phyloP scores from a whole-genome alignment of 2,113 vertebrate species.

The Brachyhypopomus gauderio region DNA sequence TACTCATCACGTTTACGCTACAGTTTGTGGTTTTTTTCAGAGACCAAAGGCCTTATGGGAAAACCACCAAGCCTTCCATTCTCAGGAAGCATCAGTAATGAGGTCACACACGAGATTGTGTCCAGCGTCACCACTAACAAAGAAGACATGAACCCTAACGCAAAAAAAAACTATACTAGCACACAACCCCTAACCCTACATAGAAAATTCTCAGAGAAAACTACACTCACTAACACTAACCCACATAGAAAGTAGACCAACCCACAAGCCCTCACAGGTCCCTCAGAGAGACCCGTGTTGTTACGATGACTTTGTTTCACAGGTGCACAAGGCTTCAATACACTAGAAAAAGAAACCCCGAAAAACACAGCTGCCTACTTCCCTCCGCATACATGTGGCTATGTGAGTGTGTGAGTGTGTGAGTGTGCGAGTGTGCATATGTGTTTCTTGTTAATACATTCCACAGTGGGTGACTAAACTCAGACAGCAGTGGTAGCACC shows the following conservation, averaged over 20 bases:
- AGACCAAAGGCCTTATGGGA: constrained; percentile 24
- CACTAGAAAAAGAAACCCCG: neutral
- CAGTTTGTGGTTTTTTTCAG: constrained; percentile 28
- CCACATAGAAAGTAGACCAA: too few species aligned
- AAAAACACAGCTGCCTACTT: constrained; percentile 29
- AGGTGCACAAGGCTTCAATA: constrained; percentile 42
- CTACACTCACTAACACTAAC: too few species aligned
- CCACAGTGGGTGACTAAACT: constrained; percentile 27
- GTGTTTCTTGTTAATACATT: constrained; percentile 1
- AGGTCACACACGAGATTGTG: neutral
- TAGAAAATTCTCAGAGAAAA: too few species aligned
- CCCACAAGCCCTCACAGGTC: neutral
- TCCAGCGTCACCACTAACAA: too few species aligned
- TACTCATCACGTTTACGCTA: constrained; percentile 23
- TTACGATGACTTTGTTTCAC: constrained; percentile 28
- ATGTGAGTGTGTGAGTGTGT: too few species aligned
- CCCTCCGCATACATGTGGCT: neutral
- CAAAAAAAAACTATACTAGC: too few species aligned
- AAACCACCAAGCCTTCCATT: constrained; percentile 20
- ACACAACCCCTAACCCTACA: too few species aligned
- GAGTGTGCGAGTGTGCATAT: neutral
- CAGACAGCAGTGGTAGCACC: constrained; percentile 30
- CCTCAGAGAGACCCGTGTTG: neutral
- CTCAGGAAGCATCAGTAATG: constrained; percentile 14
- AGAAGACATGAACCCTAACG: too few species aligned